Conservation (phyloP, 2,113 vertebrate species). For the Chlamydotis undulata region DNA sequence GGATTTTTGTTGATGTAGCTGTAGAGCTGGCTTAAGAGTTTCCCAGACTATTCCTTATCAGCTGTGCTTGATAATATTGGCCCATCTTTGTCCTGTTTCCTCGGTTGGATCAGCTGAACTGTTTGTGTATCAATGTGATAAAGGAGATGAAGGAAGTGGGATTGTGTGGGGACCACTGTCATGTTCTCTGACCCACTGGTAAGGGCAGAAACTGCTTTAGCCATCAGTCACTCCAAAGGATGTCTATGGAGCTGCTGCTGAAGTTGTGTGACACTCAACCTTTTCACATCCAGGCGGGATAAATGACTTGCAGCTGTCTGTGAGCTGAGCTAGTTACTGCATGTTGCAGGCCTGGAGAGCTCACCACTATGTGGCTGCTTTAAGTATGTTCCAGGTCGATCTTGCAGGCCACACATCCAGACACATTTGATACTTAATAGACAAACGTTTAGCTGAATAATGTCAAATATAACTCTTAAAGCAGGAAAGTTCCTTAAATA, state of each 20-base stretch:
- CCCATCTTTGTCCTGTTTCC: background rate
- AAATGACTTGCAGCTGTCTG: background rate
- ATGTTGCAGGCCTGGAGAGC: background rate
- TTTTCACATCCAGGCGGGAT: background rate
- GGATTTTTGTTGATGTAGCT: background rate
- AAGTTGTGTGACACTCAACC: background rate
- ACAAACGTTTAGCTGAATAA: background rate
- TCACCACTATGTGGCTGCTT: background rate
- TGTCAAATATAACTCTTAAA: background rate
- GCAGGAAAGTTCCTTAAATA: background rate
- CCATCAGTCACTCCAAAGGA: background rate
- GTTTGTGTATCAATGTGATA: background rate
- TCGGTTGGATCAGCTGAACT: background rate
- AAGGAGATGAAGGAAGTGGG: background rate
- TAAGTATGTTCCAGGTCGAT: background rate
- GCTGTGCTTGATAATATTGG: fast-evolving
- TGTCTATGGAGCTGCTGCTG: background rate
- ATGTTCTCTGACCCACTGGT: fast-evolving
- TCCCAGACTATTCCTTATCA: background rate
- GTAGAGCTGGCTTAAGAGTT: background rate
- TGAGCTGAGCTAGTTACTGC: fast-evolving
- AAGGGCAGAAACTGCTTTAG: background rate
- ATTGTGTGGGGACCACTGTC: background rate
- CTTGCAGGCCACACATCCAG: background rate
- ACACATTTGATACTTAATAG: background rate